phyloP scores from a whole-genome alignment of 1,140 invertebrate genomes.

The Aphidius ervi region DNA sequence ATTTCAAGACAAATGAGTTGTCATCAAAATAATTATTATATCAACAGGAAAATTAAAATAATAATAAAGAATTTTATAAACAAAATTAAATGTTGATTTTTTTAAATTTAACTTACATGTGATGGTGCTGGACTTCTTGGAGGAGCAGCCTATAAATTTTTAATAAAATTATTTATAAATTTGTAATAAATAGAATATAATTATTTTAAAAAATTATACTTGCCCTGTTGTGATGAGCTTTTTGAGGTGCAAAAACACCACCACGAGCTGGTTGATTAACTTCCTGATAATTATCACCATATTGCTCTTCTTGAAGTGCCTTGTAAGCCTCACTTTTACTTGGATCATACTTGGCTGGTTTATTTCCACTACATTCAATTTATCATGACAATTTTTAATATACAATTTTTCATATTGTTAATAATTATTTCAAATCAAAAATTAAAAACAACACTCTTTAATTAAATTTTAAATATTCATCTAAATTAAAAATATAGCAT shows the following conservation, averaged over 20 bases:
- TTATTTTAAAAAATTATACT: constrained; percentile 13
- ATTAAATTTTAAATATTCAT: too few species aligned
- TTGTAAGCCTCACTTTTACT: constrained; percentile 80
- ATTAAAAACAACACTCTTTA: too few species aligned
- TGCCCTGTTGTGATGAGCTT: constrained; percentile 50
- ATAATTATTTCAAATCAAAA: too few species aligned
- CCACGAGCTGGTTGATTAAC: constrained; percentile 64
- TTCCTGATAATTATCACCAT: constrained; percentile 62
- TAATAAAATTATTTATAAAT: constrained; percentile 30
- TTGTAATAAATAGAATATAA: constrained; percentile 17
- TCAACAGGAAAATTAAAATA: too few species aligned
- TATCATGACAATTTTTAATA: constrained; percentile 7
- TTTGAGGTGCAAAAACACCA: constrained; percentile 69
- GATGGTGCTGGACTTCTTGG: constrained; percentile 38
- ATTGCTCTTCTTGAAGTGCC: constrained; percentile 72
- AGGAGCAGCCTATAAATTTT: constrained; percentile 16
- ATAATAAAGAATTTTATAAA: too few species aligned
- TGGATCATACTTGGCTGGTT: constrained; percentile 73
- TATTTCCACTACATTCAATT: constrained; percentile 54
- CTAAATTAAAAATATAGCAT: too few species aligned
- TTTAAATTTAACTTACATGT: constrained; percentile 41
- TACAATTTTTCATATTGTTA: too few species aligned
- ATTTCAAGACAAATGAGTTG: too few species aligned
- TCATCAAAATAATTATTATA: too few species aligned
- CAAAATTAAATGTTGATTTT: too few species aligned